Percentiles rank a stretch among this genome's conserved stretches.
These are phyloP conservation scores for Acyrthosiphon pisum DNA, from an alignment of 1,140 invertebrate genomes.

Conservation along the genomic window DNA sequence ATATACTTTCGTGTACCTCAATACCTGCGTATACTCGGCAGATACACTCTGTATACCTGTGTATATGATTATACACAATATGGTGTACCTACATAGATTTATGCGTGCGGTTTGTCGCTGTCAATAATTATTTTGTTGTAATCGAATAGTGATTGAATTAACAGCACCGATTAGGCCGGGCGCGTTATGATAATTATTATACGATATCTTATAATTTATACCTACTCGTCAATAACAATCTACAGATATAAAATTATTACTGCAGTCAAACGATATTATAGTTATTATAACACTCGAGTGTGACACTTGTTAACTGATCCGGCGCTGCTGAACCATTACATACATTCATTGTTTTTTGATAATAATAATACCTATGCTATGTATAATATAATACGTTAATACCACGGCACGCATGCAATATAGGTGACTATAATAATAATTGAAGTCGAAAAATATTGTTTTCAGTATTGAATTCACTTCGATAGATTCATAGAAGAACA, in stretches of 20 bases:
- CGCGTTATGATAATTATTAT: not conserved
- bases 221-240: not conserved
- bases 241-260: not conserved
- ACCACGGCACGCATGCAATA: not conserved
- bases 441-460: not conserved
- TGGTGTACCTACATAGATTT: not conserved
- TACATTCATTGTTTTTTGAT: not conserved
- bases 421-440: not conserved
- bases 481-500: no score
- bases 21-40: not conserved
- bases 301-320: not conserved
- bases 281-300: not conserved
- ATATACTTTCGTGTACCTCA: no score
- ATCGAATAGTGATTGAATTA: conserved; percentile 2
- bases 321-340: not conserved
- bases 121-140: not conserved
- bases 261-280: not conserved
- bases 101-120: not conserved
- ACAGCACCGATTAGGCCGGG: not conserved
- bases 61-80: not conserved
- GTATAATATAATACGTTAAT: no score
- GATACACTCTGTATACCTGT: not conserved
- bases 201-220: not conserved
- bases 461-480: not conserved
- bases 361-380: not conserved